phyloP scores from a whole-genome alignment of 1,140 invertebrate genomes.

The Battus philenor region DNA sequence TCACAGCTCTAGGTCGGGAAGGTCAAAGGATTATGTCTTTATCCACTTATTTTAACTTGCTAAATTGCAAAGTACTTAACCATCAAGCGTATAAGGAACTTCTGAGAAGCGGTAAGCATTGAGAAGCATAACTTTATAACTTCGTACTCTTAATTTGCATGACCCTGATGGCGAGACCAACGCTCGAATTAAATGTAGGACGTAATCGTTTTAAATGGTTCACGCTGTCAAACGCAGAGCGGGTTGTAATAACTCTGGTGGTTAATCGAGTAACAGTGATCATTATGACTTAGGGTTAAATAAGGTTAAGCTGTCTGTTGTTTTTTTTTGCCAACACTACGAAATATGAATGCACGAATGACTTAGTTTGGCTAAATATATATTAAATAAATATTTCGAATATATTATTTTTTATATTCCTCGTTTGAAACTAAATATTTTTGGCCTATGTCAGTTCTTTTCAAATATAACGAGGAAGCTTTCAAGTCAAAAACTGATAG shows the following conservation, averaged over 20 bases:
- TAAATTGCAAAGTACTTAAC: constrained; percentile 28
- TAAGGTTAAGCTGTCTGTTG: too few species aligned
- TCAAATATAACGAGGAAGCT: too few species aligned
- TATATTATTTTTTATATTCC: too few species aligned
- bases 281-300: too few species aligned
- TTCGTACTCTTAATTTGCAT: constrained; percentile 7
- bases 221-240: background rate
- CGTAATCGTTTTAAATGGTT: constrained; percentile 9
- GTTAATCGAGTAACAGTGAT: constrained; percentile 8
- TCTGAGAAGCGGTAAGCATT: constrained; percentile 17
- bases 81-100: constrained; percentile 21
- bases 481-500: too few species aligned
- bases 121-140: constrained; percentile 1
- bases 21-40: constrained; percentile 53
- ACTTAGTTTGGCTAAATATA: too few species aligned
- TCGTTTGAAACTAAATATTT: too few species aligned
- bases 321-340: too few species aligned
- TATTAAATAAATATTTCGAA: too few species aligned
- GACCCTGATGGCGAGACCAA: background rate
- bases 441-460: too few species aligned
- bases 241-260: background rate
- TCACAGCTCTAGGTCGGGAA: constrained; percentile 38
- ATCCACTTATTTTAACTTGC: constrained; percentile 44
- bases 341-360: too few species aligned
- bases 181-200: background rate